Evolutionary conservation across 2,113 vertebrate species (phyloP).

Genomic region (Pseudolaguvia tuberculata): DNA sequence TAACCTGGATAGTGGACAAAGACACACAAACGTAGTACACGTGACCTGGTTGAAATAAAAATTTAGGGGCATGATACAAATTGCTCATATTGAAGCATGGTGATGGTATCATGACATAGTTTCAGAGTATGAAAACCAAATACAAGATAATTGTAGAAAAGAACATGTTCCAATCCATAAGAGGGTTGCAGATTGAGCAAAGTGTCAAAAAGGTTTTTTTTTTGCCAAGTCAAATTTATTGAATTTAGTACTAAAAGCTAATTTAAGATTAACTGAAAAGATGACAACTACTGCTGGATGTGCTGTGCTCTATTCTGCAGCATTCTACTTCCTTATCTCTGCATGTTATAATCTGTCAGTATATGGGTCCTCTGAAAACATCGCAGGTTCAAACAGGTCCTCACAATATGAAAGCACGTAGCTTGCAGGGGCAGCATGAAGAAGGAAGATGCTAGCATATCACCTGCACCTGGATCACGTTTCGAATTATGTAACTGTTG

Average conservation of each 20-base stretch:
- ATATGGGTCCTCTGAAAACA: conserved; percentile 42
- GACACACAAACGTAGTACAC: no score
- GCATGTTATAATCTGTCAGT: conserved; percentile 55
- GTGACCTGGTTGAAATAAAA: neutral
- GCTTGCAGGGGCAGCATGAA: conserved; percentile 11
- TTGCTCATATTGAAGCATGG: neutral
- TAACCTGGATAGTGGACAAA: no score
- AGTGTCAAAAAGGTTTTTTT: no score
- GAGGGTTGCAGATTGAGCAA: neutral
- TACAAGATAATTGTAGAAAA: neutral
- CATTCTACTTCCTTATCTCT: conserved; percentile 46
- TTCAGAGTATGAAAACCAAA: neutral
- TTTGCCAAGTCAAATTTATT: no score
- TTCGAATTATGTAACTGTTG: neutral
- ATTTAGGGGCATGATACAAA: neutral
- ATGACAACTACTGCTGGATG: conserved; percentile 1
- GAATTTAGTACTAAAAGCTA: no score
- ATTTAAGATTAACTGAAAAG: neutral
- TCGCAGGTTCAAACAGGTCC: conserved; percentile 58
- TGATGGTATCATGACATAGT: neutral
- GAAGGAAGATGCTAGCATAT: neutral
- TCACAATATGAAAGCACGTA: conserved; percentile 53
- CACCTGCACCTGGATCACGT: neutral
- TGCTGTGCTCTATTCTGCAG: neutral
- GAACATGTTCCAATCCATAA: neutral